A percentile compares a stretch with the other conserved stretches of the same genome.
Evolutionary conservation across 2,797 vertebrate species (phyloP).

Genomic region (Phoebastria nigripes): DNA sequence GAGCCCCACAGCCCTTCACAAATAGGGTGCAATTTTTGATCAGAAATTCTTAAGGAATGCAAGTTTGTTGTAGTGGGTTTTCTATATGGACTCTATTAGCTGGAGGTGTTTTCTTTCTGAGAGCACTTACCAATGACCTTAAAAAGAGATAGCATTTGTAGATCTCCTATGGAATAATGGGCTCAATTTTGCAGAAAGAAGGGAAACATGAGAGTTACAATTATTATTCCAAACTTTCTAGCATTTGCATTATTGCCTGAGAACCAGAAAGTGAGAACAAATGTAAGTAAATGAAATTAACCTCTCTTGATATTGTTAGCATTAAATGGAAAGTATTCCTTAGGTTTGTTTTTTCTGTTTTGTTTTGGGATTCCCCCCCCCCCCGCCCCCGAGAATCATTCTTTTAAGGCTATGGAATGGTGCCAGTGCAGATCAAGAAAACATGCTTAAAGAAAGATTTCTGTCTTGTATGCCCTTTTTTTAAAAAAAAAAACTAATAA

Average conservation of each 20-base stretch:
- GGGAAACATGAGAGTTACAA: background rate
- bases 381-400: background rate
- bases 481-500: background rate
- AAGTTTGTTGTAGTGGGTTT: background rate
- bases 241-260: background rate
- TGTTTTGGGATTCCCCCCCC: background rate
- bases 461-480: background rate
- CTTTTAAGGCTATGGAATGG: background rate
- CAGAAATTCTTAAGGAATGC: background rate
- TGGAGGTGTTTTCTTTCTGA: background rate
- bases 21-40: background rate
- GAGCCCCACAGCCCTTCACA: background rate
- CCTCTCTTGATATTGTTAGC: background rate
- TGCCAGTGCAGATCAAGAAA: background rate
- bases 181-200: background rate
- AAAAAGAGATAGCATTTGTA: background rate
- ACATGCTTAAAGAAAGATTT: background rate
- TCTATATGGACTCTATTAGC: background rate
- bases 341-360: background rate
- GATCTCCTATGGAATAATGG: background rate
- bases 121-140: background rate
- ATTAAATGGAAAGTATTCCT: background rate
- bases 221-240: background rate
- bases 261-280: slow-evolving; percentile 5
- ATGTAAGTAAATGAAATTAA: background rate